Base-by-base conservation (phyloP, 2,113 vertebrate species). In the Erinaceus europaeus region DNA sequence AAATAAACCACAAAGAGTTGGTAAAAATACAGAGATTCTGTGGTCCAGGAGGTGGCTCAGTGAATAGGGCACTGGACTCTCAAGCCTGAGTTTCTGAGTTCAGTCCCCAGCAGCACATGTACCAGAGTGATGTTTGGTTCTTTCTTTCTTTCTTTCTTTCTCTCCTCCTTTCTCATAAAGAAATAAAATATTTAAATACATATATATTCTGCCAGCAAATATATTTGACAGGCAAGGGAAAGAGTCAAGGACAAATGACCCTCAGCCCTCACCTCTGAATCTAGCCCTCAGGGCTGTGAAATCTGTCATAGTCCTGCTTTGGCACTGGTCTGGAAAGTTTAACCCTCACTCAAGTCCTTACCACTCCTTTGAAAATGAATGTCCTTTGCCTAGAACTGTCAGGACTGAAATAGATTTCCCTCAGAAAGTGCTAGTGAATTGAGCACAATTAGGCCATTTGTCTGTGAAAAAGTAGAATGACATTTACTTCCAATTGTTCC, bases 391-490 rank as follows among this genome's bases (percentile, higher is more conserved):
- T 92, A 90, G 92, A 93, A 75, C 74, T 93, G 92, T 89, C 80
- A n/a, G 55, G 18, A 87, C 72, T 82, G 62, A 91, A 92, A 95
- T 94, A 84, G 74, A 84, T 84, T 88, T 93, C 76, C 53, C 64
- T 52, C 52, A 82, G 89, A 89, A 95, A 93, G 84, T 69, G 44
- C 81, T 76, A 27, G 57, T 79, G 81, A 61, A 91, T 94, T 93
- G 94, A 93, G 93, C 90, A 50, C 84, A 71, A 87, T 68, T 77
- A 64, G 81, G 90, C 74, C 74, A 84, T 89, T 93, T 87, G 91
- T 94, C 92, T 96, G 61, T 84, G 91, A 75, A 90, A 87, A 95
- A 90, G 57, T 87, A 93, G 90, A 94, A 82, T 93, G 84, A 69
- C 93, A 90, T 94, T 94, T 93, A 96, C 87, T 86, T 81, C 90